A percentile compares a stretch with the other conserved stretches of the same genome.
Conservation (phyloP, 2,888 invertebrate genomes). For the Eupithecia subumbrata region DNA sequence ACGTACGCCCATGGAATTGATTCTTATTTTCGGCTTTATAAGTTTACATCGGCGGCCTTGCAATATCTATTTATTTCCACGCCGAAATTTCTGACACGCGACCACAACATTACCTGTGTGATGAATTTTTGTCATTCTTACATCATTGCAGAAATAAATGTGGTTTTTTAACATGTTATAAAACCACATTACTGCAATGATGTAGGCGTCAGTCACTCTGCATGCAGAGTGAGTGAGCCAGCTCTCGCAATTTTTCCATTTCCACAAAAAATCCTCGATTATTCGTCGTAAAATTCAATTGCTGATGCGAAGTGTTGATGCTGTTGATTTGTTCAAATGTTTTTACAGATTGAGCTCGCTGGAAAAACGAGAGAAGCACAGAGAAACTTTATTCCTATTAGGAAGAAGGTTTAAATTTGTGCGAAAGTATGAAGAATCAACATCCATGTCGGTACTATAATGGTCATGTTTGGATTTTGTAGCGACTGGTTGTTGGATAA, state of each 20-base stretch:
- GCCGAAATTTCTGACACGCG: too few species aligned
- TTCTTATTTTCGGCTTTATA: too few species aligned
- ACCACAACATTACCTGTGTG: too few species aligned
- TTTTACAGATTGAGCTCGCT: conserved; percentile 29
- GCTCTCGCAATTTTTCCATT: conserved; percentile 30
- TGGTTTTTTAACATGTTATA: too few species aligned
- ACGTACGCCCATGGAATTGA: too few species aligned
- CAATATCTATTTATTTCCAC: too few species aligned
- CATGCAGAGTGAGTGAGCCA: conserved; percentile 21
- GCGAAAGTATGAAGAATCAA: background rate
- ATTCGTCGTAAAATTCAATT: conserved; percentile 47
- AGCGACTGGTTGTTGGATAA: background rate
- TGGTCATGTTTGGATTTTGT: background rate
- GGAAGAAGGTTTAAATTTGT: background rate
- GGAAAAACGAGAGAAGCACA: background rate
- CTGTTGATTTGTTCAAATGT: conserved; percentile 41
- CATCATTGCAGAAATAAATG: background rate
- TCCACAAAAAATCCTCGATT: conserved; percentile 41
- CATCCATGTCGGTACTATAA: background rate
- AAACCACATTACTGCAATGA: too few species aligned
- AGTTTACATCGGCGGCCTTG: too few species aligned
- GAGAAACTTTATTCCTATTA: background rate
- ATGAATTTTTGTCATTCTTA: too few species aligned
- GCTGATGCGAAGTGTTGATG: conserved; percentile 39
- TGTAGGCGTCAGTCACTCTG: too few species aligned